phyloP scores from a whole-genome alignment of 2,797 vertebrate species.

The Gorsachius magnificus region DNA sequence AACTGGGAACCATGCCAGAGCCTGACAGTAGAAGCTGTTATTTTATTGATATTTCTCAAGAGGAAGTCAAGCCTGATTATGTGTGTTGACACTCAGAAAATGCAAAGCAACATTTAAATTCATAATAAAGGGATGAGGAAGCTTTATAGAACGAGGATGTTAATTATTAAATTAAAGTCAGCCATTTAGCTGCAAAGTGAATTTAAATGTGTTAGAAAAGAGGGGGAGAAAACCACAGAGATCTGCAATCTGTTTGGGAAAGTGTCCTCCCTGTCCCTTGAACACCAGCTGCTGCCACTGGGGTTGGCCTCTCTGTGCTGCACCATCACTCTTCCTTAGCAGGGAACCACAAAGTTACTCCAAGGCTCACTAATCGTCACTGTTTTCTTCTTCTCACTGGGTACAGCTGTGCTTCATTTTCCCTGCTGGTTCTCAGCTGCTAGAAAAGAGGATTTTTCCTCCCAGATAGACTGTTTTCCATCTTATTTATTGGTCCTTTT shows the following conservation, averaged over 20 bases:
- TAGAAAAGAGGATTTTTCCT: neutral
- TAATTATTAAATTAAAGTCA: neutral
- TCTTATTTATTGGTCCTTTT: neutral
- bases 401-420: neutral
- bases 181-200: neutral
- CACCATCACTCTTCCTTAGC: neutral
- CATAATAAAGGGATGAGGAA: neutral
- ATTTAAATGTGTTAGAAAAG: neutral
- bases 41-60: conserved; percentile 41
- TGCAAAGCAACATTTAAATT: conserved; percentile 19
- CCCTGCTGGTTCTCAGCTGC: neutral
- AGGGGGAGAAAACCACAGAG: neutral
- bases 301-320: neutral
- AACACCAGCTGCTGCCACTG: neutral
- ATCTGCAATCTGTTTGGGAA: neutral
- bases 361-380: neutral
- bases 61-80: conserved; percentile 38
- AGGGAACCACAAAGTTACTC: neutral
- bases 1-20: conserved; percentile 32
- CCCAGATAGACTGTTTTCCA: neutral
- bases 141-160: neutral
- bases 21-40: conserved; percentile 2
- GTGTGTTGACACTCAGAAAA: conserved; percentile 35
- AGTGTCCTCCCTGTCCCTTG: neutral
- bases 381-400: neutral